Conservation (phyloP, 2,888 invertebrate species). For the Drosophila anceps region DNA sequence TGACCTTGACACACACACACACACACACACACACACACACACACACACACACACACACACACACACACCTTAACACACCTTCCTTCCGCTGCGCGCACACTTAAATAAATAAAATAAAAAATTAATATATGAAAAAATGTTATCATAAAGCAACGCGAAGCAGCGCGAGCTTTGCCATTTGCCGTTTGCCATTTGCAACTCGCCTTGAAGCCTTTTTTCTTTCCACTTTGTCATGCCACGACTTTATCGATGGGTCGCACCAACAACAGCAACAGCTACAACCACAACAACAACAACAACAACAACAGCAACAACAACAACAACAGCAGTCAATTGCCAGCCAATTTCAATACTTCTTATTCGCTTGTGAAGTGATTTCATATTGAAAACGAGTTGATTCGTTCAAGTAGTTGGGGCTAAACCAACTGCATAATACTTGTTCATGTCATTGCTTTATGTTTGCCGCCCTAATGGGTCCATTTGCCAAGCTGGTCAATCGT, state of each 20-base stretch:
- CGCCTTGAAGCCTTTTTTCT: conserved; percentile 52
- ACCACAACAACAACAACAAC: conserved; percentile 5
- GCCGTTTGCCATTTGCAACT: conserved; percentile 39
- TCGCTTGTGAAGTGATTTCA: conserved; percentile 2
- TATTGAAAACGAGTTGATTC: conserved; percentile 7
- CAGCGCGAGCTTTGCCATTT: conserved; percentile 17
- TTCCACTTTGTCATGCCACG: conserved; percentile 30
- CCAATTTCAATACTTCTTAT: conserved; percentile 8
- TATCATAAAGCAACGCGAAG: conserved; percentile 14
- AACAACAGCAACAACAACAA: conserved; percentile 6
- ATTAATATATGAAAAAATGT: conserved; percentile 3
- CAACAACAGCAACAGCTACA: conserved; percentile 4
- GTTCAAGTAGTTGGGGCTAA: background rate
- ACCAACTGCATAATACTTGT: background rate
- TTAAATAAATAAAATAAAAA: conserved; percentile 16
- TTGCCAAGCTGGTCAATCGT: background rate
- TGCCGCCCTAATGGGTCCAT: background rate
- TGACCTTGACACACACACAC: conserved; percentile 74
- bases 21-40: conserved; percentile 33
- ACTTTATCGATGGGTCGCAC: conserved; percentile 13
- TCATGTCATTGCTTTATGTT: background rate
- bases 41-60: conserved; percentile 30
- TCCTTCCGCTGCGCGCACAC: conserved; percentile 58
- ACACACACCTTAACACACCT: conserved; percentile 56
- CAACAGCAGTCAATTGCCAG: conserved; percentile 3